Evolutionary conservation across 2,113 vertebrate species (phyloP), one percentile per base, ranked within the genome.

Genomic region (Tapirus terrestris): DNA sequence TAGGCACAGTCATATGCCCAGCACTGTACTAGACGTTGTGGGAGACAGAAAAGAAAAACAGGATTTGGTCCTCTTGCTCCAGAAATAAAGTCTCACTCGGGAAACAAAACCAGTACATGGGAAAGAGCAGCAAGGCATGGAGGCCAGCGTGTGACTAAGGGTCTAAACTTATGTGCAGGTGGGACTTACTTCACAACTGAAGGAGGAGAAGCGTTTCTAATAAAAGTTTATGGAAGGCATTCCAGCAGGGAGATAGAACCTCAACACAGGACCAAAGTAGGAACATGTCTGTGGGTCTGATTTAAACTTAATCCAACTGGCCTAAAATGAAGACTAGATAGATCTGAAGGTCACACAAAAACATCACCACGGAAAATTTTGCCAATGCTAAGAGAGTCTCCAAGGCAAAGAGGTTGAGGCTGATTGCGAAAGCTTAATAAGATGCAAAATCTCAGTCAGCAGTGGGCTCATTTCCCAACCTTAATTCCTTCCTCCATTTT

Each of bases 11-110:
- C 60, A 8, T 23, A 16, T 6, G 11, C 63, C 65, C n/a, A 63
- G 70, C 53, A 85, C 11, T n/a, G 6, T 31, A 45, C 79, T 43
- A 84, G 18, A 85, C 51, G 60, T 1, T 53, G 29, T 39, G 45
- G n/a, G 48, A 97, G 45, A 87, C 27, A 63, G 39, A 48, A 70
- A 83, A 67, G 21, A 31, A 92, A 94, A 65, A 75, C 8, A 65
- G 63, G 31, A 21, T 18, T 85, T 70, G 36, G n/a, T 51, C 12
- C 36, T 82, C 48, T 68, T 67, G 36, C 16, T 87, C 76, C 51
- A 91, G 48, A 95, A 95, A 88, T 61, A n/a, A 79, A 21, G 10
- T 70, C 48, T 91, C 17, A 60, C 33, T 31, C 45, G 25, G 4
- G 2, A 91, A 83, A 85, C 25, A 89, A 92, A 83, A 63, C 8